Percentiles rank a stretch among this genome's conserved stretches.
phyloP scores from a whole-genome alignment of 1,140 invertebrate species.

The Saxidomus purpurata region DNA sequence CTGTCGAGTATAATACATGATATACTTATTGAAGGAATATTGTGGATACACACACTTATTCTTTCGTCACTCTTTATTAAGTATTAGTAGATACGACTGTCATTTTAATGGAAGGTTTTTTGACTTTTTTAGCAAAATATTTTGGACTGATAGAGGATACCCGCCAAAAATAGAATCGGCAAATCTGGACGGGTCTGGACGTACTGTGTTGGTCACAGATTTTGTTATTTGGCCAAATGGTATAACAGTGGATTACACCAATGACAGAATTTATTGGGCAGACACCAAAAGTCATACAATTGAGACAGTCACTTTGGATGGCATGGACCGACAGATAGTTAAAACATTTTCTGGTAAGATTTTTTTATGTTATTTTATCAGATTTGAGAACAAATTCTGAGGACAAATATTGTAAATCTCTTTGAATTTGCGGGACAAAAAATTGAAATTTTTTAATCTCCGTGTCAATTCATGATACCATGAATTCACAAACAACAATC shows the following conservation, averaged over 20 bases:
- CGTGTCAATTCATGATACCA: too few relatives aligned
- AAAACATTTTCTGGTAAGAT: constrained; percentile 75
- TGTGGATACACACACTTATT: too few relatives aligned
- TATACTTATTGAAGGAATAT: too few relatives aligned
- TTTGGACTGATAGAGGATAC: constrained; percentile 87
- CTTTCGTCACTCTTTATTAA: too few relatives aligned
- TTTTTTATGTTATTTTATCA: background rate
- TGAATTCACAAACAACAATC: too few relatives aligned
- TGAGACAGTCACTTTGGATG: constrained; percentile 94
- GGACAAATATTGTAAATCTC: too few relatives aligned
- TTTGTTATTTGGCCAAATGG: constrained; percentile 95
- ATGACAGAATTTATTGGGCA: constrained; percentile 97
- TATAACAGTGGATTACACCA: constrained; percentile 93
- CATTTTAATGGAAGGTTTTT: too few relatives aligned
- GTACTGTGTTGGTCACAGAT: constrained; percentile 92
- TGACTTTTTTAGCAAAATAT: constrained; percentile 81
- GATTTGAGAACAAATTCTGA: too few relatives aligned
- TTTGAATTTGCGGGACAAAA: too few relatives aligned
- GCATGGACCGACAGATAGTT: constrained; percentile 88
- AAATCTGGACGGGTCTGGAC: constrained; percentile 97
- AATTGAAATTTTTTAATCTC: too few relatives aligned
- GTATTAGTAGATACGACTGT: too few relatives aligned
- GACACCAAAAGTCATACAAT: constrained; percentile 97
- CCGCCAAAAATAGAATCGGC: constrained; percentile 95
- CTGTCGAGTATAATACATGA: too few relatives aligned